Conservation (phyloP, 1,140 invertebrate species). For the Diabrotica undecimpunctata region DNA sequence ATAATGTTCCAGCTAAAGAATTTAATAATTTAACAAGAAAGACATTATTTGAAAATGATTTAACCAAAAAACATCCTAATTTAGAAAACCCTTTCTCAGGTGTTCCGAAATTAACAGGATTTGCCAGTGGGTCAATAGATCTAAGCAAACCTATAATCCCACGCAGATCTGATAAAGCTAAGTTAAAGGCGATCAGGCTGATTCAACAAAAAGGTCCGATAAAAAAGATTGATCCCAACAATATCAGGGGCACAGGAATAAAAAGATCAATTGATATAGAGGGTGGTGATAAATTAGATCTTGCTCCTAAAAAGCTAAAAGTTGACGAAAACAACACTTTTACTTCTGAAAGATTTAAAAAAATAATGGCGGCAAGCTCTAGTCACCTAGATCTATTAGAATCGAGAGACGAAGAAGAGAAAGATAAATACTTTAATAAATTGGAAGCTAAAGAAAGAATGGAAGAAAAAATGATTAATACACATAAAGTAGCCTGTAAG, state of each 20-base stretch:
- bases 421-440: slow-evolving; percentile 84
- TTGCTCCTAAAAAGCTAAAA: slow-evolving; percentile 51
- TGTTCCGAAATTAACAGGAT: slow-evolving; percentile 31
- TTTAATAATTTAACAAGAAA: too few species aligned
- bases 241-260: slow-evolving; percentile 56
- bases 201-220: slow-evolving; percentile 63
- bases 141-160: slow-evolving; percentile 57
- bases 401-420: slow-evolving; percentile 65
- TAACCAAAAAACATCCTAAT: background rate
- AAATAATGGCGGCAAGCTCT: slow-evolving; percentile 76
- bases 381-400: slow-evolving; percentile 72
- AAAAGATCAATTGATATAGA: slow-evolving; percentile 47
- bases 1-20: too few species aligned
- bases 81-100: too few species aligned
- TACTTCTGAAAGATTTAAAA: slow-evolving; percentile 67
- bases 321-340: slow-evolving; percentile 47
- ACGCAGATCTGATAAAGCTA: slow-evolving; percentile 56
- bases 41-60: background rate
- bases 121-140: slow-evolving; percentile 50
- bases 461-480: slow-evolving; percentile 88
- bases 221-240: slow-evolving; percentile 66
- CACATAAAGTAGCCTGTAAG: slow-evolving; percentile 78
- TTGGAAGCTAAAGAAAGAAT: slow-evolving; percentile 85
- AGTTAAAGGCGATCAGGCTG: slow-evolving; percentile 65
- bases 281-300: slow-evolving; percentile 48